Evolutionary conservation across 2,797 vertebrate species (phyloP).

Genomic region (Cephalopachus bancanus): DNA sequence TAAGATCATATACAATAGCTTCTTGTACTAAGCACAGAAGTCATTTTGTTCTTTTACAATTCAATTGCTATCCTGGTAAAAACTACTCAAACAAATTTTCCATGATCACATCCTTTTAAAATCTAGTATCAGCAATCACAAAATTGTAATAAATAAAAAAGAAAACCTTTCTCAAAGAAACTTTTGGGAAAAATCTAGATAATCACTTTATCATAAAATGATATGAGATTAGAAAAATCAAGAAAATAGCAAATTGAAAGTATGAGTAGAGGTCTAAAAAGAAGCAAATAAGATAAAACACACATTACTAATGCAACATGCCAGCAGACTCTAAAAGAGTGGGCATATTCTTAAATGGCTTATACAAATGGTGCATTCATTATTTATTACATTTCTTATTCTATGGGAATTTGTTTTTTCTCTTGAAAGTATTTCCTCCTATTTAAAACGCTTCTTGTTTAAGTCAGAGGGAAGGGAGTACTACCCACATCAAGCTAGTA

Average conservation of each 20-base stretch:
- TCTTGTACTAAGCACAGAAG: slow-evolving; percentile 40
- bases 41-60: slow-evolving; percentile 55
- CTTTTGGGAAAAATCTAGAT: background rate
- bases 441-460: slow-evolving; percentile 72
- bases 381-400: slow-evolving; percentile 60
- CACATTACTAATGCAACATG: background rate
- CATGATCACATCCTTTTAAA: slow-evolving; percentile 23
- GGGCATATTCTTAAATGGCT: slow-evolving; percentile 6
- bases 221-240: slow-evolving; percentile 33
- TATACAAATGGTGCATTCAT: slow-evolving; percentile 26
- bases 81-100: background rate
- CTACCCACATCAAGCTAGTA: background rate
- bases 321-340: background rate
- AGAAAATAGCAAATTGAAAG: background rate
- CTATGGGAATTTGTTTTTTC: slow-evolving; percentile 18
- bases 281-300: slow-evolving; percentile 3
- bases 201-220: slow-evolving; percentile 18
- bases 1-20: slow-evolving; percentile 42
- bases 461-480: slow-evolving; percentile 40
- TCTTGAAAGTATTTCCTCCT: slow-evolving; percentile 73
- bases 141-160: background rate
- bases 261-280: background rate
- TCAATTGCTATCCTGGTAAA: background rate
- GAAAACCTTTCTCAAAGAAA: background rate
- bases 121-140: background rate